Evolutionary conservation across 2,113 vertebrate genomes (phyloP).

Genomic region (Alexandromys fortis): DNA sequence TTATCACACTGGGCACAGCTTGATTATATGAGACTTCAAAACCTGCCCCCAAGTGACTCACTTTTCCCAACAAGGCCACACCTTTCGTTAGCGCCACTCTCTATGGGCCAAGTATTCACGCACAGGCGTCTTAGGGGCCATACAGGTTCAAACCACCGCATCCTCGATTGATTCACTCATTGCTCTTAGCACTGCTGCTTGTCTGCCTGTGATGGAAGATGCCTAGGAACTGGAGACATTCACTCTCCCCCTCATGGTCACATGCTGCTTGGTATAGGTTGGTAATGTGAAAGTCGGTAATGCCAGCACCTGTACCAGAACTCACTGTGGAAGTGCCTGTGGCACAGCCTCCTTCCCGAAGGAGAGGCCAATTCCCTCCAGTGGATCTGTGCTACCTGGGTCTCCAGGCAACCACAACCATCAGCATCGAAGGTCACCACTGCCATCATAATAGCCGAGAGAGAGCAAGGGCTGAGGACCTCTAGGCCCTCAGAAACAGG

Average conservation of each 20-base stretch:
- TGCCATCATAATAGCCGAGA: fast-evolving
- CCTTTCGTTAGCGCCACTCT: neutral
- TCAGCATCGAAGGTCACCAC: fast-evolving
- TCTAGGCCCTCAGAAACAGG: fast-evolving
- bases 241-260: neutral
- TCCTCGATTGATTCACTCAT: neutral
- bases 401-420: neutral
- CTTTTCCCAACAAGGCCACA: neutral
- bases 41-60: neutral
- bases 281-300: neutral
- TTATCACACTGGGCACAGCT: neutral
- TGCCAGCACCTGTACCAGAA: fast-evolving
- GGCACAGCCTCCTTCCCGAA: fast-evolving
- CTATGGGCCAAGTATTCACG: neutral
- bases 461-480: neutral
- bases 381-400: no score
- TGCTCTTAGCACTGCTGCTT: fast-evolving
- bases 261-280: fast-evolving
- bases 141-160: neutral
- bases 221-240: fast-evolving
- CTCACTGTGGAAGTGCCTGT: fast-evolving
- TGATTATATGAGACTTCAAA: neutral
- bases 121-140: neutral
- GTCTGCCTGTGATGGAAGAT: fast-evolving
- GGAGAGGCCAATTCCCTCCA: neutral